A percentile compares a stretch with the other conserved stretches of the same genome.
Evolutionary conservation across 2,113 vertebrate genomes (phyloP).

Genomic region (Rutilus rutilus): DNA sequence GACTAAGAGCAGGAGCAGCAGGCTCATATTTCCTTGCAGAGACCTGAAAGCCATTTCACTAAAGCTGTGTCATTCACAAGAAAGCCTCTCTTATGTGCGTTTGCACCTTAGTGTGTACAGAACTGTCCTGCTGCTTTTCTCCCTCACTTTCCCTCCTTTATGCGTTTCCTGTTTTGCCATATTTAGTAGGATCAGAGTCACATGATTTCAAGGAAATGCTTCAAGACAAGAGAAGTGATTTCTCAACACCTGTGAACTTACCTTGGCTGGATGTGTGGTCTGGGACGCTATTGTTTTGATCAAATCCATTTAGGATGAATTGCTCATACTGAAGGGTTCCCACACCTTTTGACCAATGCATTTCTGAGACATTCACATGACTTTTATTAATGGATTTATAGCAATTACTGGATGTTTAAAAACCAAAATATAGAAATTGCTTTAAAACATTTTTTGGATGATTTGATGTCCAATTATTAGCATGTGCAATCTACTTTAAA

Average conservation of each 20-base stretch:
- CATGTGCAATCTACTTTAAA: no score
- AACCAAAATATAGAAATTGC: background rate
- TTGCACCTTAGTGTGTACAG: background rate
- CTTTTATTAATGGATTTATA: background rate
- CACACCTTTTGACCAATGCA: background rate
- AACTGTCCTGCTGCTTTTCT: background rate
- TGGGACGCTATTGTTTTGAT: background rate
- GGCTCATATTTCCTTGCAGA: background rate
- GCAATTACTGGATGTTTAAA: background rate
- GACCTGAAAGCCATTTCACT: conserved; percentile 46
- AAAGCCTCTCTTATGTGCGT: background rate
- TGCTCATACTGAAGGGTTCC: background rate
- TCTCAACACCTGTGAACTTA: conserved; percentile 23
- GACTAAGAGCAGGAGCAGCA: conserved; percentile 23
- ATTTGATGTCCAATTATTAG: no score
- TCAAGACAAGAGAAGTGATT: background rate
- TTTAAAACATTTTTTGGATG: background rate
- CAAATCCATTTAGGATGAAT: background rate
- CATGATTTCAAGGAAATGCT: conserved; percentile 57
- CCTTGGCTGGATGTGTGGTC: background rate
- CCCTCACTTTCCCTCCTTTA: background rate
- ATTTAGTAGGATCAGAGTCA: conserved; percentile 52
- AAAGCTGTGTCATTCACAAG: background rate
- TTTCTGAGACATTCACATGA: background rate
- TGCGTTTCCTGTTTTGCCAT: conserved; percentile 55